Conservation (phyloP, 2,888 invertebrate genomes). For the Petrolisthes cinctipes region DNA sequence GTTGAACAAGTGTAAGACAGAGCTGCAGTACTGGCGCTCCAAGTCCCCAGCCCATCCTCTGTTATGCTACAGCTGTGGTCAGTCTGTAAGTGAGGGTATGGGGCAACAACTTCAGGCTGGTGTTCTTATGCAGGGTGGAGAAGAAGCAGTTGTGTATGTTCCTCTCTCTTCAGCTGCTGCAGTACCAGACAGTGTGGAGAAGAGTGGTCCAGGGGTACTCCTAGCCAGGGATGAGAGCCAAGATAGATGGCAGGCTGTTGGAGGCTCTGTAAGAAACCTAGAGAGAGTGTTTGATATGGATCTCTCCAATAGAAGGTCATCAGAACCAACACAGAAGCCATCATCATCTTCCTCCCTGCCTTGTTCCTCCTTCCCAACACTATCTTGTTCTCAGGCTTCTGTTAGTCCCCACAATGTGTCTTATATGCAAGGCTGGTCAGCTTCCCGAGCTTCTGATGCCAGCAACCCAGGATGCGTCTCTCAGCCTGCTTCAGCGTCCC, state of each 20-base stretch:
- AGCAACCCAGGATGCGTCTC: constrained; percentile 24
- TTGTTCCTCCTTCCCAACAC: constrained; percentile 11
- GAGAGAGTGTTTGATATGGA: constrained; percentile 40
- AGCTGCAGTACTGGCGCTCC: constrained; percentile 90
- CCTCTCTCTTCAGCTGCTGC: constrained; percentile 52
- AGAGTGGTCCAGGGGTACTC: constrained; percentile 21
- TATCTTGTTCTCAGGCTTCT: constrained; percentile 27
- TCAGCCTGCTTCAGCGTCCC: constrained; percentile 32
- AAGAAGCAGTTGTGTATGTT: constrained; percentile 50
- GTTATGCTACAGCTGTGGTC: constrained; percentile 48
- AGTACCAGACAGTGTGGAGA: constrained; percentile 48
- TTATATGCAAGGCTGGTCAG: constrained; percentile 15
- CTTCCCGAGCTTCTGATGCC: constrained; percentile 26
- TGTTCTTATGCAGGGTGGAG: constrained; percentile 43
- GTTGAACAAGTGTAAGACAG: constrained; percentile 91
- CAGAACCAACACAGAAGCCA: constrained; percentile 24
- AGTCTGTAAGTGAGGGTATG: constrained; percentile 42
- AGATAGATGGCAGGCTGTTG: constrained; percentile 42
- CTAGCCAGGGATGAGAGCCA: constrained; percentile 21
- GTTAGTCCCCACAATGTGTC: constrained; percentile 30
- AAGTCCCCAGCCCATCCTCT: constrained; percentile 74
- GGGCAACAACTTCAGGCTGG: constrained; percentile 46
- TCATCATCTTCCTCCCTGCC: constrained; percentile 15
- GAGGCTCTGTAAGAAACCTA: constrained; percentile 40
- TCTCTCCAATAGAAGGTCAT: constrained; percentile 12